These are phyloP conservation scores for Leptopilina drosophilae DNA, from an alignment of 2,888 invertebrate species.

Conservation along the genomic window DNA sequence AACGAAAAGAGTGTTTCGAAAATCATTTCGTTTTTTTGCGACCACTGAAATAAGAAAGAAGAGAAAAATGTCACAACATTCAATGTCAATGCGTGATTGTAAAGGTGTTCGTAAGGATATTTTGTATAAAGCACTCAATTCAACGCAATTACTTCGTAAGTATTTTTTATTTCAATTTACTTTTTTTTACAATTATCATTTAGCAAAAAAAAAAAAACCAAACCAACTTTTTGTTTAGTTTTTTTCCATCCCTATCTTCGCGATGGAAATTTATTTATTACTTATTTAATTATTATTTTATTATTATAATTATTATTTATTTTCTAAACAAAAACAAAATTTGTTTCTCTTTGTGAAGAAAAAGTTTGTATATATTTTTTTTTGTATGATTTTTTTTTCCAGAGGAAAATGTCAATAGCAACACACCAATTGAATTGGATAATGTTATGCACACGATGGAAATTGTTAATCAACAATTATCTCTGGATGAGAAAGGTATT, in stretches of 20 bases:
- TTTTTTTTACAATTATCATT: not conserved
- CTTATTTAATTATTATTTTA: too few relatives aligned
- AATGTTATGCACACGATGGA: slow-evolving; percentile 66
- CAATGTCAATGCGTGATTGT: not conserved
- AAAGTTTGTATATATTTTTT: not conserved
- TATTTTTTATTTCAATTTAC: not conserved
- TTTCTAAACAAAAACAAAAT: too few relatives aligned
- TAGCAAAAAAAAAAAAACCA: too few relatives aligned
- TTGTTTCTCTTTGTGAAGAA: too few relatives aligned
- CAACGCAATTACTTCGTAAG: slow-evolving; percentile 27
- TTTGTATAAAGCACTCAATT: not conserved
- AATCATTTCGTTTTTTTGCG: too few relatives aligned
- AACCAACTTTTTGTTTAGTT: too few relatives aligned
- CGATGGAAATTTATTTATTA: too few relatives aligned
- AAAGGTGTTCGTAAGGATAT: slow-evolving; percentile 25
- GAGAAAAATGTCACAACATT: not conserved
- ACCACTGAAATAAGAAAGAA: too few relatives aligned
- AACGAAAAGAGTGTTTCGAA: too few relatives aligned
- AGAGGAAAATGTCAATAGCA: slow-evolving; percentile 61
- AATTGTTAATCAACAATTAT: slow-evolving; percentile 60
- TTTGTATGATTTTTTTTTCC: slow-evolving; percentile 44
- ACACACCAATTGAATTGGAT: slow-evolving; percentile 61
- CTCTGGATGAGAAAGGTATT: slow-evolving; percentile 67
- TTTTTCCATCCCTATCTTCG: too few relatives aligned
- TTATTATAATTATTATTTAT: too few relatives aligned